Evolutionary conservation across 2,888 invertebrate genomes (phyloP).

Genomic region (Rhingia campestris): DNA sequence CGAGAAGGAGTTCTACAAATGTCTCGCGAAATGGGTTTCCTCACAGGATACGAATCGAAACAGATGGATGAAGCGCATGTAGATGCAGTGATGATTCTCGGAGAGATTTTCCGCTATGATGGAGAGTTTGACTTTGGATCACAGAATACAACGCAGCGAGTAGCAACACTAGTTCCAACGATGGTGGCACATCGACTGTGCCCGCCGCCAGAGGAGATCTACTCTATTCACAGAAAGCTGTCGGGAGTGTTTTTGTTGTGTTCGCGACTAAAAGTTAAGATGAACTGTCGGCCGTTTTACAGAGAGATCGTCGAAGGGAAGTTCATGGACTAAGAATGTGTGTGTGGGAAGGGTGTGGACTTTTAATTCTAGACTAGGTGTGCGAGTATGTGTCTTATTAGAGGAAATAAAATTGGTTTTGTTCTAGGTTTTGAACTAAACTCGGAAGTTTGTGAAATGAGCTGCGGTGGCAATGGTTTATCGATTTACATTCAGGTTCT

Average conservation of each 20-base stretch:
- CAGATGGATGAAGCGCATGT: slow-evolving; percentile 98
- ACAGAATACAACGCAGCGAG: slow-evolving; percentile 90
- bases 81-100: slow-evolving; percentile 98
- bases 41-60: slow-evolving; percentile 98
- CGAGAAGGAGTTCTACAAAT: slow-evolving; percentile 88
- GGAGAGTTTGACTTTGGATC: slow-evolving; percentile 94
- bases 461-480: too few relatives aligned
- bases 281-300: slow-evolving; percentile 93
- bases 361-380: background rate
- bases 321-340: slow-evolving; percentile 75
- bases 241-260: slow-evolving; percentile 97
- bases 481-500: too few relatives aligned
- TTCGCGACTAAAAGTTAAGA: slow-evolving; percentile 91
- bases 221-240: slow-evolving; percentile 97
- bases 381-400: background rate
- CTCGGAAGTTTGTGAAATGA: too few relatives aligned
- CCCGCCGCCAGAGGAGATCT: slow-evolving; percentile 99
- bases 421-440: too few relatives aligned
- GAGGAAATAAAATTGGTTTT: slow-evolving; percentile 25
- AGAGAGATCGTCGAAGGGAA: slow-evolving; percentile 87
- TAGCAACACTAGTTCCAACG: slow-evolving; percentile 94
- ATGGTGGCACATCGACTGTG: slow-evolving; percentile 96
- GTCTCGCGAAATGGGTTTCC: slow-evolving; percentile 95
- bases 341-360: background rate
- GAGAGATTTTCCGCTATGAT: slow-evolving; percentile 93